These are phyloP conservation scores for Falco punctatus DNA, from an alignment of 2,113 vertebrate species.

Conservation along the genomic window DNA sequence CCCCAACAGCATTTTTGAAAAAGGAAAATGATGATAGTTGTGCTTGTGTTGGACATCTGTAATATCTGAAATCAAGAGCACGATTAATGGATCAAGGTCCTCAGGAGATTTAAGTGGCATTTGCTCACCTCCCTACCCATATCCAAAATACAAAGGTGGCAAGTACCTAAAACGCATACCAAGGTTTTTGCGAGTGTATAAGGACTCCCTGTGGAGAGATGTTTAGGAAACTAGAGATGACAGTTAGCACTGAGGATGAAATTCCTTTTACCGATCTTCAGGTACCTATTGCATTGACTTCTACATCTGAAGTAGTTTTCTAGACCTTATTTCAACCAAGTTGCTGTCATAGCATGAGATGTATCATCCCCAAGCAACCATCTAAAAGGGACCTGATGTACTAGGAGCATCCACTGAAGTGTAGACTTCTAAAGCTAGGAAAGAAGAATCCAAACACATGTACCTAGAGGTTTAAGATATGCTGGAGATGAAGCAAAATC, in stretches of 20 bases:
- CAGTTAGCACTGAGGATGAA: background rate
- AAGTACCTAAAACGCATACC: background rate
- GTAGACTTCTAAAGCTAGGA: background rate
- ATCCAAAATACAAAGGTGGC: background rate
- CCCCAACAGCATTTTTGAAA: background rate
- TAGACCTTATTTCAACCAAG: background rate
- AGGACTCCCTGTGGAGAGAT: background rate
- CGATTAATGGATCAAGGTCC: background rate
- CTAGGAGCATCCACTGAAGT: background rate
- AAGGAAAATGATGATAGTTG: background rate
- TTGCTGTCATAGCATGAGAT: background rate
- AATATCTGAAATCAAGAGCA: background rate
- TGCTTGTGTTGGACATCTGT: background rate
- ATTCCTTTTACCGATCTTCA: background rate
- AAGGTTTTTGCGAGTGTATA: background rate
- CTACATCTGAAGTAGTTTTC: background rate
- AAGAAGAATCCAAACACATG: background rate
- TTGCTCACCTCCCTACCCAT: background rate
- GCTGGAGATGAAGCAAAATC: background rate
- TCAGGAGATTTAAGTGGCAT: background rate
- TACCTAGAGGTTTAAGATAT: background rate
- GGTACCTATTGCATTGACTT: background rate
- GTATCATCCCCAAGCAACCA: background rate
- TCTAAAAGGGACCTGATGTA: background rate
- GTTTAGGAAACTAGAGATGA: background rate